These are phyloP conservation scores for Neocloeon triangulifer DNA, from an alignment of 1,140 invertebrate species.

Conservation along the genomic window DNA sequence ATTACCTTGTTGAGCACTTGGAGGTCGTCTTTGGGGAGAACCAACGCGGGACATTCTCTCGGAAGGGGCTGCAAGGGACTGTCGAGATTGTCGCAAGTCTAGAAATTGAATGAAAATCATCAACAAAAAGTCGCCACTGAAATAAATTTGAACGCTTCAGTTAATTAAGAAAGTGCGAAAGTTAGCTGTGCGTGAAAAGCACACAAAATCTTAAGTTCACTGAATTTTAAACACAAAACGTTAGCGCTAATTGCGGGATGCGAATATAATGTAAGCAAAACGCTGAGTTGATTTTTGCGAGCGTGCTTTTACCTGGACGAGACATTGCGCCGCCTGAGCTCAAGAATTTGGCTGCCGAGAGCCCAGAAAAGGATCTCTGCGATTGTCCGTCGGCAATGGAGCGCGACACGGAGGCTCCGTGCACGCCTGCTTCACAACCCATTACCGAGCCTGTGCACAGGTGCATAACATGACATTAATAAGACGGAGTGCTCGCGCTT, in stretches of 20 bases:
- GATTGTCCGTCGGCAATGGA: conserved; percentile 66
- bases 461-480: too few species aligned
- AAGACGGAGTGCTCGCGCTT: too few species aligned
- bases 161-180: too few species aligned
- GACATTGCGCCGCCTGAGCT: conserved; percentile 52
- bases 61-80: conserved; percentile 52
- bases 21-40: too few species aligned
- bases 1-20: too few species aligned
- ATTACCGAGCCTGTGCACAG: conserved; percentile 11
- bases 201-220: background rate
- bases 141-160: too few species aligned
- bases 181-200: too few species aligned
- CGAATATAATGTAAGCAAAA: too few species aligned
- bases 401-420: too few species aligned
- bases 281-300: too few species aligned
- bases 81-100: conserved; percentile 61
- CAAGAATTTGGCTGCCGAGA: conserved; percentile 42
- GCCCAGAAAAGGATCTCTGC: conserved; percentile 61
- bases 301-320: conserved; percentile 36
- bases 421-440: too few species aligned
- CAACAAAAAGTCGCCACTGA: conserved; percentile 3
- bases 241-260: background rate
- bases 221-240: background rate
- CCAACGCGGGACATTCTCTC: conserved; percentile 50
- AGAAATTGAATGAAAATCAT: conserved; percentile 12